phyloP scores from a whole-genome alignment of 2,797 vertebrate species.

The Liparis tanakae region DNA sequence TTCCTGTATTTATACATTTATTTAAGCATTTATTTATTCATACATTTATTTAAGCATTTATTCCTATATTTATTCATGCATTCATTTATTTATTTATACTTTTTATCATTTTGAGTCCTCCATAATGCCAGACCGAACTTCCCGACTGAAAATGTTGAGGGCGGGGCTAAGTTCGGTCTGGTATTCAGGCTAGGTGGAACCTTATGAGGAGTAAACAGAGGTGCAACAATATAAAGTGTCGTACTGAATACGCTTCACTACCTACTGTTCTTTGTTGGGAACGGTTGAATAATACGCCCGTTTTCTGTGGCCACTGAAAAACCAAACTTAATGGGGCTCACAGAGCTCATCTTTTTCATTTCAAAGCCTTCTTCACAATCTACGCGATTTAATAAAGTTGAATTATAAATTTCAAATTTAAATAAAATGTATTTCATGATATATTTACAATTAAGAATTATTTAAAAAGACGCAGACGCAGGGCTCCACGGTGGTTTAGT shows the following conservation, averaged over 20 bases:
- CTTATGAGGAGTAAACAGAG: too few relatives aligned
- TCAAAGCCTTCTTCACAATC: conserved; percentile 3
- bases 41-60: too few relatives aligned
- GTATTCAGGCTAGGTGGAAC: too few relatives aligned
- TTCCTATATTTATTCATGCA: too few relatives aligned
- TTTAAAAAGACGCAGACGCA: not conserved
- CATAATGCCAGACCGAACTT: too few relatives aligned
- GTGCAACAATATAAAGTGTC: not conserved
- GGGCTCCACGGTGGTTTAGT: too few relatives aligned
- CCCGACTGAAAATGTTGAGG: too few relatives aligned
- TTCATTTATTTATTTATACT: too few relatives aligned
- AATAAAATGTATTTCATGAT: not conserved
- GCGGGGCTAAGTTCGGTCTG: too few relatives aligned
- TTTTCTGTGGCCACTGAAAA: conserved; percentile 17
- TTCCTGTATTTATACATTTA: too few relatives aligned
- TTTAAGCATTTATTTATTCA: too few relatives aligned
- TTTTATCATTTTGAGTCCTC: too few relatives aligned
- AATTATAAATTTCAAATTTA: conserved; percentile 10
- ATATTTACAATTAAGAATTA: not conserved
- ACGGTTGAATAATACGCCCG: conserved; percentile 13
- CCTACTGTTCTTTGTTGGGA: conserved; percentile 8
- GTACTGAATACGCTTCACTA: not conserved
- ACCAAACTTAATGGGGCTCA: conserved; percentile 10
- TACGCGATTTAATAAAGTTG: not conserved
- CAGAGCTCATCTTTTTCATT: conserved; percentile 22